Percentiles rank a stretch among this genome's conserved stretches.
These are phyloP conservation scores for Vulpes ferrilata DNA, from an alignment of 2,113 vertebrate species.

Conservation along the genomic window DNA sequence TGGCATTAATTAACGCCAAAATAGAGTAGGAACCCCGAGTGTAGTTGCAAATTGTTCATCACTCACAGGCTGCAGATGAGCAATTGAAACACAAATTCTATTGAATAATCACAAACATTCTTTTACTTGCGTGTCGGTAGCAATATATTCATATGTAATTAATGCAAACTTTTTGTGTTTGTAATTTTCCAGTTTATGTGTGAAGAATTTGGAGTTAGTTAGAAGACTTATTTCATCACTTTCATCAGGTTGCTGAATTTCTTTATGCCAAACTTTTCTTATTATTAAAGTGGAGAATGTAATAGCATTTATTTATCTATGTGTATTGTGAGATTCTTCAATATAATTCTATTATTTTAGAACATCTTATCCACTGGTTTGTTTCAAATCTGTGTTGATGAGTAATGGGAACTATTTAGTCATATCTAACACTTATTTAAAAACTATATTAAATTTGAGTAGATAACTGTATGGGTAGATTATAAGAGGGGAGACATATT, in stretches of 20 bases:
- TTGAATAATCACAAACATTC: not conserved
- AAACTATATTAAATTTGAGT: slow-evolving; percentile 52
- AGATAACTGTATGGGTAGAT: slow-evolving; percentile 37
- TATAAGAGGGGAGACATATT: slow-evolving; percentile 46
- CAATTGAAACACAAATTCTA: not conserved
- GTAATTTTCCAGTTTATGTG: not conserved
- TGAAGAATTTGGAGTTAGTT: not conserved
- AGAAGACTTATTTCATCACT: not conserved
- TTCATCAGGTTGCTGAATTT: not conserved
- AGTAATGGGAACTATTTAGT: slow-evolving; percentile 34
- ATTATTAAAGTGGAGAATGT: not conserved
- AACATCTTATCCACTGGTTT: not conserved
- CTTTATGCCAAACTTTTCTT: not conserved
- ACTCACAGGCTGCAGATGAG: not conserved
- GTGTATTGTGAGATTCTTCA: not conserved
- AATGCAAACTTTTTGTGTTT: not conserved
- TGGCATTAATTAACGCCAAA: not conserved
- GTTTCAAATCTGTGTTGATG: not conserved
- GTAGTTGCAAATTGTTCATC: not conserved
- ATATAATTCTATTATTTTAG: not conserved
- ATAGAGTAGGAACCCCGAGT: not conserved
- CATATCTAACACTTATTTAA: slow-evolving; percentile 49
- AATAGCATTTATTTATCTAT: not conserved
- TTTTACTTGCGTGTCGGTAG: not conserved
- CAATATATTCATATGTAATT: not conserved